Evolutionary conservation across 1,140 invertebrate species (phyloP), one percentile per base, ranked within the genome.

Genomic region (Bicyclus anynana): DNA sequence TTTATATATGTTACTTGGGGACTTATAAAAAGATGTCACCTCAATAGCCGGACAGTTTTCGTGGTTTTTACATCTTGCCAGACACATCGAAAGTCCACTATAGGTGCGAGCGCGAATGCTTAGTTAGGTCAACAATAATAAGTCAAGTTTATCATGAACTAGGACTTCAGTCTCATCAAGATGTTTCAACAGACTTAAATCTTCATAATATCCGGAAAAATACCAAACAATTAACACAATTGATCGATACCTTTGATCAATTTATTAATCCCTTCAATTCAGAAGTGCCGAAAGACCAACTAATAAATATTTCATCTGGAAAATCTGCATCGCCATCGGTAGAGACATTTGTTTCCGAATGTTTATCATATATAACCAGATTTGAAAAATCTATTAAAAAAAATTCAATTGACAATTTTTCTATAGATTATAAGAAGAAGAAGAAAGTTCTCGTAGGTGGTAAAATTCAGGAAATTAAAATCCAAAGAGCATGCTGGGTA

Each of bases 181-280:
- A 54, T 46, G 16, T 54, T 29, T 46, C 38, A 46, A n/a, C 40
- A 46, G 53, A 53, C n/a, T 53, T 53, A 42, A 26, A 53, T 23
- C 51, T 13, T 47, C 40, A 55, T 29, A 47, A 51, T 44, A 58
- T 58, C 23, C 33, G 37, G 21, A 58, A 42, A 42, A 50, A 58
- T 44, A 44, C 16, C 21, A 38, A 51, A 51, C 33, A 50, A 42
- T 18, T 58, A 20, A 21, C 18, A 20, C 7, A 58, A 50, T 51
- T 58, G 44, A 23, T 58, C 12, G 20, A 20, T 13, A 58, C 48
- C 14, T 51, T 58, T 40, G 37, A 58, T 26, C 47, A 14, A 50
- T 50, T 42, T 58, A 40, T 50, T 44, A 58, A 58, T 58, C 55
- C 55, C 18, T 58, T 50, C 37, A 51, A 38, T 40, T 17, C 48